Evolutionary conservation across 92 coral and sea anemone genomes (phyloP), one percentile per base, ranked within the genome.

Genomic region (Palythoa grandis): DNA sequence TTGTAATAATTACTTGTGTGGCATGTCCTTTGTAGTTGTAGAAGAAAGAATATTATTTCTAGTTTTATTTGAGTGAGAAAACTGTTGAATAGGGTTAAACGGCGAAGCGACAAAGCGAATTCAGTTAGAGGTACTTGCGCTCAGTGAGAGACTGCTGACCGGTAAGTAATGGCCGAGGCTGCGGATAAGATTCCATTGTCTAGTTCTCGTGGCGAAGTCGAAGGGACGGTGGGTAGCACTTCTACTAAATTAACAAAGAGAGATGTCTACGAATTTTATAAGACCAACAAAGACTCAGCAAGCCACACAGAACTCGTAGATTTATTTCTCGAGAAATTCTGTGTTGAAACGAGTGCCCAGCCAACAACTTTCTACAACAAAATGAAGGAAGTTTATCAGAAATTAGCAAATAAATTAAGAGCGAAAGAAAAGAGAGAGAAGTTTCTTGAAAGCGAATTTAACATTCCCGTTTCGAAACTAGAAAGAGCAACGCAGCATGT

Each of bases 401-500:
- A 54, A 7, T 76, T 76, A 40, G 48, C 48, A 76, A 76, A 76
- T 54, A 76, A 76, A 76, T 76, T 76, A 76, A 76, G 68, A 54
- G 82, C 68, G 82, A 76, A 76, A 76, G 82, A 75, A 52, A 76
- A 76, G 39, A 53, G 50, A 11, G 82, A 76, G 53, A 76, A 5
- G 67, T 76, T 76, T 76, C 68, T 76, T 76, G 68, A 76, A 76
- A 76, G 82, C 48, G 82, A 76, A 25, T 76, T 76, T 76, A 76
- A 76, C 9, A 76, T 76, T 76, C 52, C 82, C 82, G 68, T 76
- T 76, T 76, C 82, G 68, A 76, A 76, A 76, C 67, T 76, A 76
- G 82, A 76, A 76, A 76, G 82, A 53, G 82, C 82, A 76, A 76
- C 52, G 50, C 82, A 76, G 82, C 82, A 76, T 76, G 82, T 54